Evolutionary conservation across 1,140 invertebrate genomes (phyloP).

Genomic region (Phortica variegata): DNA sequence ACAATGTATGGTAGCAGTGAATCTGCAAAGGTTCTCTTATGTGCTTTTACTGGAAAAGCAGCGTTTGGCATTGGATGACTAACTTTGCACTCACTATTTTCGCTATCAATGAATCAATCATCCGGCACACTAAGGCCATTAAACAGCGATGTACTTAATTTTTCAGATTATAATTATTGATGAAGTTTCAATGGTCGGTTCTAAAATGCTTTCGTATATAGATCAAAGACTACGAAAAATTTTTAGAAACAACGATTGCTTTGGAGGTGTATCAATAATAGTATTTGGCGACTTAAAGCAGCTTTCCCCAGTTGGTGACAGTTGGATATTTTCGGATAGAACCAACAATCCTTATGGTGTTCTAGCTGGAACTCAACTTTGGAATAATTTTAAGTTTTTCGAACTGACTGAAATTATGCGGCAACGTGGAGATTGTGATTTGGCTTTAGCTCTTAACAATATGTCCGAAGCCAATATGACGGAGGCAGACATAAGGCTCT

Average conservation of each 20-base stretch:
- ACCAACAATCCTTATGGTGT: no score
- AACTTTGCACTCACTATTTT: conserved; percentile 2
- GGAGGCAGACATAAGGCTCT: no score
- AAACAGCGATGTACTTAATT: not conserved
- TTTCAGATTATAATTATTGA: conserved; percentile 5
- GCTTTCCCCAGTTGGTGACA: conserved; percentile 3
- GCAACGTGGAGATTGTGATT: no score
- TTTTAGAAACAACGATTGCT: conserved; percentile 1
- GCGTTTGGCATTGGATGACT: conserved; percentile 7
- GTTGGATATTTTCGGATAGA: conserved; percentile 1
- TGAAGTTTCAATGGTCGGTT: conserved; percentile 7
- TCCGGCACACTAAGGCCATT: not conserved
- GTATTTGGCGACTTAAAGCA: conserved; percentile 5
- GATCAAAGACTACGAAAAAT: not conserved
- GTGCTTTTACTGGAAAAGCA: conserved; percentile 2
- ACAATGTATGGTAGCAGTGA: no score
- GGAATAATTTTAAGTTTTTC: no score
- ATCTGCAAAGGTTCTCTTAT: no score
- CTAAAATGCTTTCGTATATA: conserved; percentile 1
- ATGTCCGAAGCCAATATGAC: no score
- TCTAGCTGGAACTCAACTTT: no score
- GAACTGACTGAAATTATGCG: no score
- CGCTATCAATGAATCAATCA: conserved; percentile 1
- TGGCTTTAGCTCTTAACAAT: no score
- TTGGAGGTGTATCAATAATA: conserved; percentile 6